A percentile compares a stretch with the other conserved stretches of the same genome.
Evolutionary conservation across 2,797 vertebrate species (phyloP).

Genomic region (Mormyrus hasselquistii): DNA sequence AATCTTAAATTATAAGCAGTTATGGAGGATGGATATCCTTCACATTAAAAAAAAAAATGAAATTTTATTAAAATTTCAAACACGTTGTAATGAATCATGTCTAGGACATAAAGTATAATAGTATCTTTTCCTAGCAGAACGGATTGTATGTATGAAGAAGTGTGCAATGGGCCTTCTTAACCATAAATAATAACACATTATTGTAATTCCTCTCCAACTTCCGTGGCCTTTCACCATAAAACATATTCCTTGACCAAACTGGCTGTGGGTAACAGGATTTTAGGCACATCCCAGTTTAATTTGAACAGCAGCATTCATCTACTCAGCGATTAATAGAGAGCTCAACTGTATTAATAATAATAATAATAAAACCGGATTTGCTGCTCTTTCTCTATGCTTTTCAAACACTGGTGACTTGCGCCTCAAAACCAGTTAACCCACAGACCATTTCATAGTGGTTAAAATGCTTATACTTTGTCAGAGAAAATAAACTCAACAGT

Average conservation of each 20-base stretch:
- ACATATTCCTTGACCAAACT: neutral
- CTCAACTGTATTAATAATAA: neutral
- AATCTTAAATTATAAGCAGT: neutral
- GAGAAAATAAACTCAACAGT: neutral
- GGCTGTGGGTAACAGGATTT: neutral
- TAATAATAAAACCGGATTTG: neutral
- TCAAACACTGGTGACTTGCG: neutral
- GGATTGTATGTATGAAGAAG: neutral
- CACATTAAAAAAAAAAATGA: neutral
- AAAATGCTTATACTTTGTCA: neutral
- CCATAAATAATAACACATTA: neutral
- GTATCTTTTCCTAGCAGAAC: neutral
- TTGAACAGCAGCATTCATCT: neutral
- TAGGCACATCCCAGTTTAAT: neutral
- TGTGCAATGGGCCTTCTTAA: neutral
- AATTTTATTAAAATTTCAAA: neutral
- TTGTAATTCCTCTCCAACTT: neutral
- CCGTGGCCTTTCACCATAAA: neutral
- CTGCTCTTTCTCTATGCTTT: neutral
- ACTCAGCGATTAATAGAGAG: neutral
- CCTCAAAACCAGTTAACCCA: neutral
- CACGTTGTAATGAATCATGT: neutral
- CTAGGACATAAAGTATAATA: neutral
- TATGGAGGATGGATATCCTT: neutral
- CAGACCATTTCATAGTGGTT: neutral